Base-by-base conservation (phyloP, 2,888 invertebrate species). In the Ochropacha duplaris region DNA sequence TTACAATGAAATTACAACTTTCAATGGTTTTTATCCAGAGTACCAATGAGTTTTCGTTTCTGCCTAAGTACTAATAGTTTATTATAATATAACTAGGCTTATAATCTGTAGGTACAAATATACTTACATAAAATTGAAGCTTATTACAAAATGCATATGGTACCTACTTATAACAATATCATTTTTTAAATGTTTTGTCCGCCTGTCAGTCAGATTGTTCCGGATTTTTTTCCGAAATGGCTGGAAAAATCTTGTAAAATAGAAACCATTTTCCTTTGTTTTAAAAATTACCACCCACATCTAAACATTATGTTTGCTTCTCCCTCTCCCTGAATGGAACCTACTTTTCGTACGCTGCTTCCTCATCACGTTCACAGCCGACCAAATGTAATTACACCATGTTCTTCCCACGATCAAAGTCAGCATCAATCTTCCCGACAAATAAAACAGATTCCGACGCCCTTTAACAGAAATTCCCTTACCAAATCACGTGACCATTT, bases 401-500 rank as follows among this genome's bases (percentile, higher is more conserved):
- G 44, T 19, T 44, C 44, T 44, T 4, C 19, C n/a, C 44, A 44
- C 44, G 19, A 19, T 19, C 44, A 19, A n/a, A 44, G 44, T 44
- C 44, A 44, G n/a, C 44, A 44, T 44, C 44, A 44, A 44, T 44
- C 44, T 19, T 44, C n/a, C n/a, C 44, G 44, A 19, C 19, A 44
- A 44, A 44, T 19, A 44, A 44, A 44, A 44, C 44, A 44, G 44
- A 44, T 44, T 44, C 44, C 44, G n/a, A 36, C 36, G 44, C 44
- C 44, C 44, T 44, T 44, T 44, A 44, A n/a, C 44, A 6, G 44
- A 44, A 44, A 44, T 44, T 44, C 44, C 44, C 9, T 44, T 44
- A 44, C 19, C 44, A 28, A 44, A 26, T 49, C 24, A 31, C 31
- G 24, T 56, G 56, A 44, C 44, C 44, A 44, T 19, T 44, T 44